A percentile compares a stretch with the other conserved stretches of the same genome.
Evolutionary conservation across 2,888 invertebrate species (phyloP).

Genomic region (Colletes collaris): DNA sequence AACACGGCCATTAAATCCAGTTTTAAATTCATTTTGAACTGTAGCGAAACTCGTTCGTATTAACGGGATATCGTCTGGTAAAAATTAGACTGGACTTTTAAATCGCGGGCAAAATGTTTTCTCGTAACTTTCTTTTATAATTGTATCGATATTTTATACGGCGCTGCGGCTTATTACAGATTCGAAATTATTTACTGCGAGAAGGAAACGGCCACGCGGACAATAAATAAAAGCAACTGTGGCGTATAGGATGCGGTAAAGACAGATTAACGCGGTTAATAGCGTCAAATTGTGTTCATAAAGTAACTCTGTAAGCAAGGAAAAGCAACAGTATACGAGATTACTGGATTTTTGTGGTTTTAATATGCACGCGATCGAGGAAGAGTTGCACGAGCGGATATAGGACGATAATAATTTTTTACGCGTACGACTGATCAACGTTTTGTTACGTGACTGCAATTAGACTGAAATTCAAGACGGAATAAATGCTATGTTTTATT

Average conservation of each 20-base stretch:
- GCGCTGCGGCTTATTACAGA: constrained; percentile 46
- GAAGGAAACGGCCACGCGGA: constrained; percentile 8
- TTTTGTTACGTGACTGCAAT: constrained; percentile 17
- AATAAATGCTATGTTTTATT: background rate
- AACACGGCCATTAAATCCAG: too few species aligned
- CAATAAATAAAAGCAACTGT: constrained; percentile 44
- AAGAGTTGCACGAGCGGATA: background rate
- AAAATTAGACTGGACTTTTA: background rate
- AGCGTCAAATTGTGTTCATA: constrained; percentile 48
- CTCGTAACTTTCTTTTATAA: constrained; percentile 14
- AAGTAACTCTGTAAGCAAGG: constrained; percentile 18
- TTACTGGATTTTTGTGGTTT: constrained; percentile 15
- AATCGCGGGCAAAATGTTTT: background rate
- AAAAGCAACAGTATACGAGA: background rate
- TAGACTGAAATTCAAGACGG: constrained; percentile 1
- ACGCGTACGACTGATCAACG: constrained; percentile 7
- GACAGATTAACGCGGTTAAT: constrained; percentile 40
- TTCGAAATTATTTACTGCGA: constrained; percentile 45
- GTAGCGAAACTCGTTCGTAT: too few species aligned
- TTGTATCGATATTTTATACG: constrained; percentile 12
- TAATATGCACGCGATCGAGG: constrained; percentile 23
- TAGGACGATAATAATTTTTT: constrained; percentile 27
- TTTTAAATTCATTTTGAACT: too few species aligned
- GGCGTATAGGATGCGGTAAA: constrained; percentile 48
- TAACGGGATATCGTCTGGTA: background rate